Conservation (phyloP, 2,888 invertebrate genomes). For the Napeogenes inachia region DNA sequence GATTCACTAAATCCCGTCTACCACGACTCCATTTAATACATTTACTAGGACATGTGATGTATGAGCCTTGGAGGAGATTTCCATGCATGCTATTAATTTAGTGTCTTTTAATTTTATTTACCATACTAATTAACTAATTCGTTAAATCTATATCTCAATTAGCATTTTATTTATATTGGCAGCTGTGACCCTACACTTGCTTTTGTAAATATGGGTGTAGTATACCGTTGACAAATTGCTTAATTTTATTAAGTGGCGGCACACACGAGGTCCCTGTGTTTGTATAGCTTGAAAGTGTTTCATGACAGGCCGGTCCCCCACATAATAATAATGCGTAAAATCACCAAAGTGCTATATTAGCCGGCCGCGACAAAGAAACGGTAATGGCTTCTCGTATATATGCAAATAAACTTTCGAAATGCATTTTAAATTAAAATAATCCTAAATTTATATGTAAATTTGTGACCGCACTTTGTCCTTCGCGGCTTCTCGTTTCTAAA, state of each 20-base stretch:
- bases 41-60: conserved; percentile 30
- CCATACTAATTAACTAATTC: conserved; percentile 12
- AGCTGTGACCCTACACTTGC: conserved; percentile 39
- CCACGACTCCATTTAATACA: conserved; percentile 25
- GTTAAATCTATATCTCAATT: conserved; percentile 17
- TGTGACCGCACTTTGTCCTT: conserved; percentile 72
- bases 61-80: conserved; percentile 20
- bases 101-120: conserved; percentile 5
- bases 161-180: conserved; percentile 32
- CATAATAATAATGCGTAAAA: conserved; percentile 47
- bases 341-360: conserved; percentile 64
- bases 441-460: conserved; percentile 75
- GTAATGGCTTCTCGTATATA: conserved; percentile 67
- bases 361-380: conserved; percentile 62
- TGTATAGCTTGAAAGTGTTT: conserved; percentile 44
- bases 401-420: conserved; percentile 72
- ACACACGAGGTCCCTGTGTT: conserved; percentile 50
- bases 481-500: conserved; percentile 66
- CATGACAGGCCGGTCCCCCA: conserved; percentile 35
- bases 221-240: conserved; percentile 67
- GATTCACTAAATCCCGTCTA: conserved; percentile 48
- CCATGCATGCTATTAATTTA: conserved; percentile 10
- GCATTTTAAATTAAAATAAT: conserved; percentile 75
- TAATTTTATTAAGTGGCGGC: conserved; percentile 73
- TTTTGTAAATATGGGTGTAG: conserved; percentile 59